Conservation (phyloP, 2,888 invertebrate species). For the Drosophila pseudotalamancana region DNA sequence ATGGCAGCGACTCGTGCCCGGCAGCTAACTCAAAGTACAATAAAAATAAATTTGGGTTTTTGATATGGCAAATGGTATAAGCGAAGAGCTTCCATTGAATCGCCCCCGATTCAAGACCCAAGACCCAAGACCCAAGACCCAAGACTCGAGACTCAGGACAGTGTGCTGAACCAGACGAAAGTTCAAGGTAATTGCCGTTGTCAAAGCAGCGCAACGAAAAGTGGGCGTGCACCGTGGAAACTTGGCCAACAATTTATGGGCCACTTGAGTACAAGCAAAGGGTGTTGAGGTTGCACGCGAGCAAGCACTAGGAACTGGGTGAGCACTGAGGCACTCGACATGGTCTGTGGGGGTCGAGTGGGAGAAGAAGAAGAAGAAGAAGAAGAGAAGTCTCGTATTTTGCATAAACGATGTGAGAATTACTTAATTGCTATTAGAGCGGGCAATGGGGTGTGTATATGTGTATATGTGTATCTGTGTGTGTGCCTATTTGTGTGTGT, state of each 20-base stretch:
- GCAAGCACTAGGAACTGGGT: conserved; percentile 58
- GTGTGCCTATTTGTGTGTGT: conserved; percentile 27
- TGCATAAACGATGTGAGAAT: conserved; percentile 80
- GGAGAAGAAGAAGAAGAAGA: too few relatives aligned
- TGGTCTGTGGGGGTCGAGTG: conserved; percentile 9
- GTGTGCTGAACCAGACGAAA: conserved; percentile 44
- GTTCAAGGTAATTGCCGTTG: conserved; percentile 80
- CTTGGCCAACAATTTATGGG: conserved; percentile 79
- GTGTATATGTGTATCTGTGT: conserved; percentile 20
- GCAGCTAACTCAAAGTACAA: conserved; percentile 56
- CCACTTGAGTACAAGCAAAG: conserved; percentile 79
- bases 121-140: too few relatives aligned
- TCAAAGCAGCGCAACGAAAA: conserved; percentile 76
- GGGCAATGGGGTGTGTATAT: conserved; percentile 15
- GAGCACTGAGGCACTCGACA: conserved; percentile 10
- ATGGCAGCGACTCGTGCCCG: conserved; percentile 49
- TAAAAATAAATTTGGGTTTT: conserved; percentile 68
- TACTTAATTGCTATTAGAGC: conserved; percentile 73
- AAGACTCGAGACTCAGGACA: too few relatives aligned
- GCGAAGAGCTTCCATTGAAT: conserved; percentile 44
- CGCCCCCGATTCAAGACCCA: neutral
- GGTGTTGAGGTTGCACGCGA: conserved; percentile 80
- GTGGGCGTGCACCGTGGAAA: conserved; percentile 69
- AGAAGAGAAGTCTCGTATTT: conserved; percentile 61
- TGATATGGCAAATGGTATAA: conserved; percentile 37